Evolutionary conservation across 1,140 invertebrate genomes (phyloP), one percentile per base, ranked within the genome.

Genomic region (Heliconius congener): DNA sequence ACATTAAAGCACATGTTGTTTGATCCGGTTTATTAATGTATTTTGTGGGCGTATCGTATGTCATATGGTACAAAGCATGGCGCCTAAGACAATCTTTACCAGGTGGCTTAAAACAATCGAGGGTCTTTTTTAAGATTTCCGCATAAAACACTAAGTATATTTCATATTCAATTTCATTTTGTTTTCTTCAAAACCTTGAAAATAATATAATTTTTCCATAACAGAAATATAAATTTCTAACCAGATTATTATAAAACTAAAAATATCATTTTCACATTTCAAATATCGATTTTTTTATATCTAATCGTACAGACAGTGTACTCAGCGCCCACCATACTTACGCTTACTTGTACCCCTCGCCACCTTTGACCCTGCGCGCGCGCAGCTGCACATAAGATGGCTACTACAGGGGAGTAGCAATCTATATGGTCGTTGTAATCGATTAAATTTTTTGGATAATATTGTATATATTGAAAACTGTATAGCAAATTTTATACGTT

Each of bases 11-110:
- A 93, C 90, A 93, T 93, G 93, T 82, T 93, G 87, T 93, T 92
- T 93, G 91, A 92, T 93, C 91, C 90, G 91, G 88, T 83, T 84
- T 89, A 87, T 89, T 92, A 91, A 92, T 90, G 88, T 91, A 84
- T 89, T 91, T 87, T 91, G 88, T 94, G 91, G 91, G 90, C 90
- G 91, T 92, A 94, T 94, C 90, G 81, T 84, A 90, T 94, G 88
- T 89, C 91, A 88, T 83, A 84, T 72, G 84, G 81, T 85, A 82
- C 79, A 83, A 84, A 82, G 81, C 83, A 84, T 88, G 91, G 90
- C 88, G 89, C 90, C 87, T 87, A 85, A 89, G 84, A 88, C 90
- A 88, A 88, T 84, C 83, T 75, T 83, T 57, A 70, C 90, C 91
- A 93, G 91, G 89, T 93, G 90, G 81, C 73, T 77, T 78, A 76